Percentiles rank a stretch among this genome's conserved stretches.
These are phyloP conservation scores for Pharmacophagus antenor DNA, from an alignment of 2,888 invertebrate genomes.

Conservation along the genomic window DNA sequence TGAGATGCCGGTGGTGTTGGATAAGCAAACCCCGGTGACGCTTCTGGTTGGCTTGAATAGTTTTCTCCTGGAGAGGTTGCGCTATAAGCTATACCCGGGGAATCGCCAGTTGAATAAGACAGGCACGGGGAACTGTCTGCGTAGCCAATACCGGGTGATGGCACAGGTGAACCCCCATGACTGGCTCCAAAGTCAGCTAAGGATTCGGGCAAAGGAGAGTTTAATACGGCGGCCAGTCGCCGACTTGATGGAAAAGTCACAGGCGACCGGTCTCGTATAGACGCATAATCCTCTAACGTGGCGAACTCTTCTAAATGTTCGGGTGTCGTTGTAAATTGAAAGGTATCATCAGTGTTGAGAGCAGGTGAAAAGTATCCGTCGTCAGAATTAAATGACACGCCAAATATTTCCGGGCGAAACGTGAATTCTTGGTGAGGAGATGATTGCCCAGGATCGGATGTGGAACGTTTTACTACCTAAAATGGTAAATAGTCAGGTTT, in stretches of 20 bases:
- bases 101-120: constrained; percentile 86
- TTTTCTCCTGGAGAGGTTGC: constrained; percentile 68
- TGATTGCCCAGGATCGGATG: constrained; percentile 86
- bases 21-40: constrained; percentile 88
- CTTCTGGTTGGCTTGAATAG: constrained; percentile 67
- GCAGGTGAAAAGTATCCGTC: constrained; percentile 84
- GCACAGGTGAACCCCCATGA: constrained; percentile 80
- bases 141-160: constrained; percentile 78
- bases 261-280: constrained; percentile 80
- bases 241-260: constrained; percentile 84
- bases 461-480: constrained; percentile 85
- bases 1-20: constrained; percentile 94
- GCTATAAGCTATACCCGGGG: constrained; percentile 65
- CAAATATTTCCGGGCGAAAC: constrained; percentile 83
- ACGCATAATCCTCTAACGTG: constrained; percentile 83
- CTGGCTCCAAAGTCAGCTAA: constrained; percentile 91
- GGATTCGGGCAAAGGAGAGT: constrained; percentile 89
- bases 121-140: constrained; percentile 82
- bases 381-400: constrained; percentile 83
- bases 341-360: constrained; percentile 86
- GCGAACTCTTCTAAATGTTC: constrained; percentile 84
- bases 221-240: constrained; percentile 87
- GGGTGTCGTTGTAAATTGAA: constrained; percentile 82
- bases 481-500: constrained; percentile 7
- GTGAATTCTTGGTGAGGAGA: constrained; percentile 81